Percentiles rank a stretch among this genome's conserved stretches.
Conservation (phyloP, 2,888 invertebrate species). For the Formica aserva region DNA sequence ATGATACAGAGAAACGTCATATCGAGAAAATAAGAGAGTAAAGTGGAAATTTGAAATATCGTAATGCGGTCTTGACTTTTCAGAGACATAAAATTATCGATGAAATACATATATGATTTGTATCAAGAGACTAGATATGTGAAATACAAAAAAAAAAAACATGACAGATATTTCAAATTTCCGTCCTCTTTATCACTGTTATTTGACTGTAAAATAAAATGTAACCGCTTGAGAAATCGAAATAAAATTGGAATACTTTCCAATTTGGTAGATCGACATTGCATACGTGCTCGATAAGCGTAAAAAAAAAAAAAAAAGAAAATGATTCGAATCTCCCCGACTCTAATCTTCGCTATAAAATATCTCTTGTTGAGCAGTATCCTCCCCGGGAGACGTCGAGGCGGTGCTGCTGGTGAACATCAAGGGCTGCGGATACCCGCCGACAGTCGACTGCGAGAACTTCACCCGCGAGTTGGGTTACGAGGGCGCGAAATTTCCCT, state of each 20-base stretch:
- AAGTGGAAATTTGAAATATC: neutral
- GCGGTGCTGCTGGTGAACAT: conserved; percentile 92
- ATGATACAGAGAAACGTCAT: neutral
- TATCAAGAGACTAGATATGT: neutral
- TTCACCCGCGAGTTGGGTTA: conserved; percentile 91
- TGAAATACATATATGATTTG: neutral
- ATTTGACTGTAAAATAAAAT: conserved; percentile 29
- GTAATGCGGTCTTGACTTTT: neutral
- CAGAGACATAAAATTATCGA: neutral
- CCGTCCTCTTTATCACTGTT: neutral
- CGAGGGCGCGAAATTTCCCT: conserved; percentile 89
- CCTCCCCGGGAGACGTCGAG: conserved; percentile 86
- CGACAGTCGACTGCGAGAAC: conserved; percentile 91
- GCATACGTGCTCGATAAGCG: conserved; percentile 11
- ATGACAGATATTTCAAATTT: neutral
- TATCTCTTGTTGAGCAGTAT: conserved; percentile 53
- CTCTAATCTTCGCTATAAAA: conserved; percentile 21
- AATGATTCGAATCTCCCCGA: conserved; percentile 8
- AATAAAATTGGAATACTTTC: conserved; percentile 35
- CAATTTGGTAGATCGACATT: conserved; percentile 13
- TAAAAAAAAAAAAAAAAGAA: neutral
- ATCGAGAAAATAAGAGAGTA: neutral
- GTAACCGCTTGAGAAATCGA: conserved; percentile 33
- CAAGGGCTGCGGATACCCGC: conserved; percentile 94
- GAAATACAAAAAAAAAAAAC: neutral